Base-by-base conservation (phyloP, 2,888 invertebrate species). In the Ariolimax columbianus region DNA sequence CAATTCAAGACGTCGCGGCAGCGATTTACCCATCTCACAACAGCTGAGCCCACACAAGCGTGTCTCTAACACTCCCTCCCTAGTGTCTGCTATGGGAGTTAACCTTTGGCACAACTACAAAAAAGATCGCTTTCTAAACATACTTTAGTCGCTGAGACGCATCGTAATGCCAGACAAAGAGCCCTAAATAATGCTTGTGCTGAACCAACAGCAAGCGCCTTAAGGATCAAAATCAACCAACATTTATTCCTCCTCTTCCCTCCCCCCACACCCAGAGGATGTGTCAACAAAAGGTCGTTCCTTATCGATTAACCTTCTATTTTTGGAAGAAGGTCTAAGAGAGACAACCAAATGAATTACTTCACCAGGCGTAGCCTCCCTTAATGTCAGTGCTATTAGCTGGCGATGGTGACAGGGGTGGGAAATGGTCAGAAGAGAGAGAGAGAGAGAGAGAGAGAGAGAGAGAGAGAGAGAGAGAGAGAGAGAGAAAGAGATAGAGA, bases 401-500 rank as follows among this genome's bases (percentile, higher is more conserved):
- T 30, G 66, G 19, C 11, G 19, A 55, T 2, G 51, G 47, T 33
- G 36, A 73, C 26, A 75, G 14, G 40, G 40, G 30, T 7, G n/a
- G n/a, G n/a, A n/a, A n/a, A n/a, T n/a, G n/a, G n/a, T n/a, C n/a
- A n/a, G n/a, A n/a, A 72, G 77, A 77, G 43, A 55, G 51, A 55
- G 47, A 77, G 77, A 55, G 30, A 55, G 51, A 77, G 30, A 55
- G 51, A 55, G 3, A 55, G 77, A 55, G 43, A 79, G 40, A 43
- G 66, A 79, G 68, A 66, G 66, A 79, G 68, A 68, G 40, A 68
- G 68, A 68, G 17, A 68, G 38, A 43, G 30, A 51, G 70, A 47
- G 43, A 70, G 68, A 40, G 43, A 33, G 79, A 40, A 1, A 30
- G 59, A n/a, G 66, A 43, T 66, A 38, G 36, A 38, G 59, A 59